A percentile compares a stretch with the other conserved stretches of the same genome.
These are phyloP conservation scores for Leptobrachium ailaonicum DNA, from an alignment of 2,113 vertebrate species.

Conservation along the genomic window DNA sequence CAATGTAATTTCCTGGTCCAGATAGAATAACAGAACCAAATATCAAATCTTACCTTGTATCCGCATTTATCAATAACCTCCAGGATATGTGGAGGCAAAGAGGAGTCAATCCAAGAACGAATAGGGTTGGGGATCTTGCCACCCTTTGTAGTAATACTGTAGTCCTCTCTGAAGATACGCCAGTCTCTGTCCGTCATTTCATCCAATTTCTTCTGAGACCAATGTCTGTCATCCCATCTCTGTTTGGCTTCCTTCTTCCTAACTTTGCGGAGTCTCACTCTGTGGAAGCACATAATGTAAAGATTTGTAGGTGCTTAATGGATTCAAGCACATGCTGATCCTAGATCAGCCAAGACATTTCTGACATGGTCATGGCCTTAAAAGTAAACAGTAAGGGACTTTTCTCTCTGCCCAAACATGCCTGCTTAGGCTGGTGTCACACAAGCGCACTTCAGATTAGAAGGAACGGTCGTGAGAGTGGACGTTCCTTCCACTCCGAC, in stretches of 20 bases:
- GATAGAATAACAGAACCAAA: too few species aligned
- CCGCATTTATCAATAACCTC: slow-evolving; percentile 98
- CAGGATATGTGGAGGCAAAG: slow-evolving; percentile 88
- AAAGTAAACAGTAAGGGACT: too few species aligned
- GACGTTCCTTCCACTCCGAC: too few species aligned
- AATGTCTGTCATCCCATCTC: slow-evolving; percentile 96
- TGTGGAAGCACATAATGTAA: slow-evolving; percentile 50
- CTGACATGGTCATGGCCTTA: too few species aligned
- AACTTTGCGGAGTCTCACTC: slow-evolving; percentile 87
- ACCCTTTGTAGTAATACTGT: slow-evolving; percentile 98
- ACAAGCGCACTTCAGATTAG: too few species aligned
- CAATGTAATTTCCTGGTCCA: too few species aligned
- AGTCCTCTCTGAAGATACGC: slow-evolving; percentile 96
- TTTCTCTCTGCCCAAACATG: too few species aligned
- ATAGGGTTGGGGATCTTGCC: slow-evolving; percentile 98
- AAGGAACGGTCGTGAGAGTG: too few species aligned
- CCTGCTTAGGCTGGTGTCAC: too few species aligned
- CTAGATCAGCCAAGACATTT: too few species aligned
- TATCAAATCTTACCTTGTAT: slow-evolving; percentile 81
- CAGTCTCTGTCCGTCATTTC: slow-evolving; percentile 98
- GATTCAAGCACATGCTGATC: too few species aligned
- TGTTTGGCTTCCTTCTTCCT: slow-evolving; percentile 97
- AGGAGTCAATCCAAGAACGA: slow-evolving; percentile 96
- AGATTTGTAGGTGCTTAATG: neutral
- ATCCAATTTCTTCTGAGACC: slow-evolving; percentile 98